Conservation (phyloP, 2,888 invertebrate genomes). For the Papilio protenor region DNA sequence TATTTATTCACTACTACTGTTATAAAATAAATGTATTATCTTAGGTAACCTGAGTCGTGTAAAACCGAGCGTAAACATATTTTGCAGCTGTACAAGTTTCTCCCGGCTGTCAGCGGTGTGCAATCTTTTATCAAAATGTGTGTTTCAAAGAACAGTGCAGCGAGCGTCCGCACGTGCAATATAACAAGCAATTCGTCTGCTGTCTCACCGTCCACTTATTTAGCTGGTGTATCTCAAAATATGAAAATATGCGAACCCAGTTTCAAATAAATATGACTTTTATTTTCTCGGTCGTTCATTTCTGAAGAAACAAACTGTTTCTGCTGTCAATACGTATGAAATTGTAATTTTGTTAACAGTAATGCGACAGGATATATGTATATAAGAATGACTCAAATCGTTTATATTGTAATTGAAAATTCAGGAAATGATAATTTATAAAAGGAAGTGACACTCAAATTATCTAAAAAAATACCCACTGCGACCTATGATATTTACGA, state of each 20-base stretch:
- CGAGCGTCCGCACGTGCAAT: slow-evolving; percentile 48
- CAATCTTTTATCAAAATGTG: slow-evolving; percentile 53
- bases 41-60: slow-evolving; percentile 48
- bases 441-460: not conserved
- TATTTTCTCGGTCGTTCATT: slow-evolving; percentile 16
- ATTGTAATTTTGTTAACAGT: too few species aligned
- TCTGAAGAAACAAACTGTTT: not conserved
- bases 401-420: not conserved
- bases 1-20: not conserved
- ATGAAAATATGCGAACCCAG: slow-evolving; percentile 34
- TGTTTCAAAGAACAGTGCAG: slow-evolving; percentile 51
- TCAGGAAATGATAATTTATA: slow-evolving; percentile 5
- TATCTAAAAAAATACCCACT: not conserved
- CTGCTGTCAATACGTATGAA: too few species aligned
- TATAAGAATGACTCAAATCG: not conserved
- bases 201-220: slow-evolving; percentile 40
- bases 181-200: slow-evolving; percentile 50
- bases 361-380: not conserved
- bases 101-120: slow-evolving; percentile 50
- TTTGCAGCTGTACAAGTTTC: slow-evolving; percentile 56
- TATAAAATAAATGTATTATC: slow-evolving; percentile 66
- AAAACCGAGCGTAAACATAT: slow-evolving; percentile 66
- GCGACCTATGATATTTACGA: slow-evolving; percentile 1
- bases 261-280: slow-evolving; percentile 25
- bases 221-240: slow-evolving; percentile 36